Conservation (phyloP, 2,888 invertebrate genomes). For the Harpalus rubripes region DNA sequence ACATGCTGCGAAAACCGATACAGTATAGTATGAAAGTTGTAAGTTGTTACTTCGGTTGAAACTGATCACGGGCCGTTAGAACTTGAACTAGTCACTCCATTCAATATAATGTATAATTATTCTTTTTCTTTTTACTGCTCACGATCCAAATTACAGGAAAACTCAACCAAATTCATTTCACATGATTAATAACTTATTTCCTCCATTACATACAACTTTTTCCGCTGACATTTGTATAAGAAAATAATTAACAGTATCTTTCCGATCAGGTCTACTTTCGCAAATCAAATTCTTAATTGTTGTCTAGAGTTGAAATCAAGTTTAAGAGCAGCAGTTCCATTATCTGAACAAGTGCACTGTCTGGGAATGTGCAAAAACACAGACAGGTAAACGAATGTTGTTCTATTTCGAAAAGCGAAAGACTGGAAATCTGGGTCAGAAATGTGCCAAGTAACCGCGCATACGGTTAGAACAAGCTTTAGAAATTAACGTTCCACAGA, state of each 20-base stretch:
- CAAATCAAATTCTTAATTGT: slow-evolving; percentile 2
- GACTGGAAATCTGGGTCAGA: slow-evolving; percentile 40
- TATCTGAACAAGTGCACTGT: slow-evolving; percentile 29
- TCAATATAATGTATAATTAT: background rate
- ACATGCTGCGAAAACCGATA: too few species aligned
- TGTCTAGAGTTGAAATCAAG: background rate
- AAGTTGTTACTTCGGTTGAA: too few species aligned
- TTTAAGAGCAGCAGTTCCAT: slow-evolving; percentile 22
- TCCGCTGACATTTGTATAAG: background rate
- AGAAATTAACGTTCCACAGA: slow-evolving; percentile 21
- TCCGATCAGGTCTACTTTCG: background rate
- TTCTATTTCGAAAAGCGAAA: slow-evolving; percentile 26
- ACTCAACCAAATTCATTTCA: background rate
- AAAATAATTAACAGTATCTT: slow-evolving; percentile 1
- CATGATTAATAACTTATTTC: background rate
- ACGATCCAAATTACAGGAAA: background rate
- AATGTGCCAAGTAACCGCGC: slow-evolving; percentile 41
- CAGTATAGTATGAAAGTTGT: too few species aligned
- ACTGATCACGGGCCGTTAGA: too few species aligned
- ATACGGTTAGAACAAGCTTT: slow-evolving; percentile 46
- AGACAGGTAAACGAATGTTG: slow-evolving; percentile 35
- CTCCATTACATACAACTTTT: background rate
- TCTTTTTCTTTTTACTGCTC: background rate
- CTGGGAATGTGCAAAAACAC: slow-evolving; percentile 26
- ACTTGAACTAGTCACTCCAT: too few species aligned